Base-by-base conservation (phyloP, 2,797 vertebrate species). In the Prunella strophiata region DNA sequence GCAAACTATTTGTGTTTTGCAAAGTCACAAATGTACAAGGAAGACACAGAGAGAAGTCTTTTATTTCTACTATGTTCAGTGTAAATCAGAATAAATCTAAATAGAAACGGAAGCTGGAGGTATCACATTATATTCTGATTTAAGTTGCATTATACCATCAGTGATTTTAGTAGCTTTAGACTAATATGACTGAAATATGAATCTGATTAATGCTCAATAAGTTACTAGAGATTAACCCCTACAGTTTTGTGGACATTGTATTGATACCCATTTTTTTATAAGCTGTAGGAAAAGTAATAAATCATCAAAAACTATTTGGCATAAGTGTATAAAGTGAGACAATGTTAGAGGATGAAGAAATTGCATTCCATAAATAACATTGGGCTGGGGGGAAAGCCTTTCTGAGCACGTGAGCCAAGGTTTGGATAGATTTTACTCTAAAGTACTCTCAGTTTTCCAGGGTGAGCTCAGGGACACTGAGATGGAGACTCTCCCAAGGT, bases 31-130 rank as follows among this genome's bases (percentile, higher is more conserved):
- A 84, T 47, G 9, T 78, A 38, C 36, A 34, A 34, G 50, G 75
- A 59, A 82, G 54, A 72, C 0, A 0, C 47, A n/a, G 85, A 88
- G 50, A 88, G 80, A 94, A 81, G 12, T n/a, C 30, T 79, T 85
- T 87, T n/a, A 32, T 88, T 91, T 92, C 58, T 62, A 13, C 29
- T 48, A 7, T 27, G 5, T 70, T 77, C 43, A 30, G 21, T 23
- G 63, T 63, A 73, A 88, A 81, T 38, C 34, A 84, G 55, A 89
- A 81, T 54, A 92, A 91, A 93, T 88, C 40, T 72, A 59, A 95
- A 75, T 78, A 73, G 87, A 80, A 89, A 22, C 15, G 87, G 84
- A 54, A 61, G 47, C 26, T 76, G 71, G 65, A 91, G 25, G 10
- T 71, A 34, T 55, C 73, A 50, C 29, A 11, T 85, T 73, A 29